phyloP scores from a whole-genome alignment of 2,113 vertebrate genomes.

The Anolis sagrei region DNA sequence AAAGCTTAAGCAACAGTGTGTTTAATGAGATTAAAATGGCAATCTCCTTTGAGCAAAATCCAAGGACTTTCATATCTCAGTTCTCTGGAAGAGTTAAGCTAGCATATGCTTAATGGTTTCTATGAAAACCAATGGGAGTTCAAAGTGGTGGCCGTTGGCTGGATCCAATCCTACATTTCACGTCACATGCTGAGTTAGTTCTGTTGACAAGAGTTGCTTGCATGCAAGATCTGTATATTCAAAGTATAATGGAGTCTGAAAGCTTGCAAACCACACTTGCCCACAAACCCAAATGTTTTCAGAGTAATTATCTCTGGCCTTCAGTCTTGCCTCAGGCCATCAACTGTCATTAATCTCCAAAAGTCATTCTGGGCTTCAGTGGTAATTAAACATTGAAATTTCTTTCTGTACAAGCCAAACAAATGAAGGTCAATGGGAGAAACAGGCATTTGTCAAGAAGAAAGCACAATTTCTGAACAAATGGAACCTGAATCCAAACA shows the following conservation, averaged over 20 bases:
- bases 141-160: background rate
- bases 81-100: background rate
- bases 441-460: constrained; percentile 22
- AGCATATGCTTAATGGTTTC: background rate
- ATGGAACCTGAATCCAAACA: background rate
- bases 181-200: background rate
- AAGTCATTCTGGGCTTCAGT: constrained; percentile 46
- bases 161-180: background rate
- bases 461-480: constrained; percentile 30
- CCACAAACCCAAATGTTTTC: constrained; percentile 50
- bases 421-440: constrained; percentile 57
- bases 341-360: constrained; percentile 57
- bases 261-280: constrained; percentile 26
- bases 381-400: constrained; percentile 49
- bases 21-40: background rate
- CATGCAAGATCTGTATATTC: background rate
- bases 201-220: background rate
- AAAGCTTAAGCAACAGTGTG: background rate
- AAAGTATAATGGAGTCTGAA: background rate
- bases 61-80: background rate
- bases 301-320: constrained; percentile 49
- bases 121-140: background rate
- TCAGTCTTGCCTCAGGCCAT: constrained; percentile 45
- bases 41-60: background rate
- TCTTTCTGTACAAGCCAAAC: constrained; percentile 51